Evolutionary conservation across 2,888 invertebrate species (phyloP).

Genomic region (Pseudoips prasinana): DNA sequence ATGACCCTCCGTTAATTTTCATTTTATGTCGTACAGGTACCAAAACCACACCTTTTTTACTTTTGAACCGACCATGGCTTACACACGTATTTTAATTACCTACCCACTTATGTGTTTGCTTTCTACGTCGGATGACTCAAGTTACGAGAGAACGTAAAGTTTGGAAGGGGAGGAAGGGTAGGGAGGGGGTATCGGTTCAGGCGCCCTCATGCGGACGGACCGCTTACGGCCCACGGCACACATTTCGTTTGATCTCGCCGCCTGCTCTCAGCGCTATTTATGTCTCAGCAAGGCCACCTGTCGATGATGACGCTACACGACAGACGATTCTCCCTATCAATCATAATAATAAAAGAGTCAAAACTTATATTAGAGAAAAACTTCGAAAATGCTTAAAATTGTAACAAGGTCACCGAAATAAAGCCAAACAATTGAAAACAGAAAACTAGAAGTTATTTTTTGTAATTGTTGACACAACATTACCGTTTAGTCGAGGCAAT

Average conservation of each 20-base stretch:
- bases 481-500: conserved; percentile 1
- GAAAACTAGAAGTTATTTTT: too few relatives aligned
- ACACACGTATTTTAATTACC: too few relatives aligned
- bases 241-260: conserved; percentile 79
- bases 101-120: conserved; percentile 29
- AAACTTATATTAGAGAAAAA: too few relatives aligned
- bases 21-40: too few relatives aligned
- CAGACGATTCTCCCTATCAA: conserved; percentile 35
- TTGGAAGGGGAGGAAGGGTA: conserved; percentile 29
- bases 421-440: too few relatives aligned
- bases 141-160: conserved; percentile 37
- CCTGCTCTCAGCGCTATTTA: conserved; percentile 71
- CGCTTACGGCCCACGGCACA: conserved; percentile 72
- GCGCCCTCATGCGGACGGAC: conserved; percentile 70
- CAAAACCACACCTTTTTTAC: too few relatives aligned
- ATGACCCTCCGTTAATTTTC: too few relatives aligned
- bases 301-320: conserved; percentile 49
- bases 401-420: too few relatives aligned
- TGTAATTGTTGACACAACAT: too few relatives aligned
- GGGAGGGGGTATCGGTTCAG: conserved; percentile 41
- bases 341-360: conserved; percentile 24
- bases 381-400: too few relatives aligned
- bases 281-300: conserved; percentile 64
- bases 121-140: conserved; percentile 27
- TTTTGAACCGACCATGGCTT: too few relatives aligned